Evolutionary conservation across 2,113 vertebrate species (phyloP).

Genomic region (Marcusenius ussheri): DNA sequence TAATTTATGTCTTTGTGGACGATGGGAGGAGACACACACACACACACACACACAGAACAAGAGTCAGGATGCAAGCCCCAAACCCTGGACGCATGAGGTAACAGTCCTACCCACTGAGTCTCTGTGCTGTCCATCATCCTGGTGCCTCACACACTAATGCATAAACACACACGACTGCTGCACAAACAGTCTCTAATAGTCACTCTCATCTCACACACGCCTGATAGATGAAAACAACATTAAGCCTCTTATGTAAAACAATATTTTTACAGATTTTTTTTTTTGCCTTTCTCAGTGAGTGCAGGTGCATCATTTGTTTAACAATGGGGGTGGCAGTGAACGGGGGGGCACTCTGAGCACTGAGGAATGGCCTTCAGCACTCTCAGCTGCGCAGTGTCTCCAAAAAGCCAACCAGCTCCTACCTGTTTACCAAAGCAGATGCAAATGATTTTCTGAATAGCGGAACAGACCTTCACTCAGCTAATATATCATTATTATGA

Average conservation of each 20-base stretch:
- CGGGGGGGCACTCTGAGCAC: background rate
- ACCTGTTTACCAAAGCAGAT: background rate
- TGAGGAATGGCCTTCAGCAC: background rate
- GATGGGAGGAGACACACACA: background rate
- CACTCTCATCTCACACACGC: background rate
- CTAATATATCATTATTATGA: background rate
- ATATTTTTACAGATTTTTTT: background rate
- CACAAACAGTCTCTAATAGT: background rate
- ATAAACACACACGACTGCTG: background rate
- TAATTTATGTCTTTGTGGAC: background rate
- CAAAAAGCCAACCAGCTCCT: background rate
- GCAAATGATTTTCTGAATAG: background rate
- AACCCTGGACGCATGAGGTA: background rate
- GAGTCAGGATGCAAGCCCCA: background rate
- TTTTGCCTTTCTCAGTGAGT: background rate
- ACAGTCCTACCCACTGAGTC: background rate
- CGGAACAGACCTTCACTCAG: background rate
- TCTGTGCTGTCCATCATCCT: background rate
- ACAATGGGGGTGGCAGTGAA: background rate
- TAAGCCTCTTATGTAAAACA: conserved; percentile 1
- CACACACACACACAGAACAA: background rate
- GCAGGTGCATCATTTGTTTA: background rate
- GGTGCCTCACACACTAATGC: background rate
- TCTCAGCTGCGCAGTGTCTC: background rate
- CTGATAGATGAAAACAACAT: background rate